phyloP scores from a whole-genome alignment of 2,888 invertebrate species.

The Achlya flavicornis region DNA sequence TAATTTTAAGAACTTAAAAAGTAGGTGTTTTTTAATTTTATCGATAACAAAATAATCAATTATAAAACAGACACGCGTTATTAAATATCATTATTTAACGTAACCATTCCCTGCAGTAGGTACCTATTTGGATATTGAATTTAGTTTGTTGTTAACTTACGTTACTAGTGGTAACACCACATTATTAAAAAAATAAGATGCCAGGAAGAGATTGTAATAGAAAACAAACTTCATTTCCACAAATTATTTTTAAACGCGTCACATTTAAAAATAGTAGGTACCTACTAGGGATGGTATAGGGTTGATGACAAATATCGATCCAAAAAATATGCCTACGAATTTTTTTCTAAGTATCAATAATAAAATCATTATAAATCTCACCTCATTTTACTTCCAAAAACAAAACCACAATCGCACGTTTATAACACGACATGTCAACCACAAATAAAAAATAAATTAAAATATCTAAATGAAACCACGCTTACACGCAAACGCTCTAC shows the following conservation, averaged over 20 bases:
- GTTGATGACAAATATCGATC: background rate
- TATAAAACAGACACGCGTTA: too few species aligned
- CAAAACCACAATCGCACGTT: slow-evolving; percentile 30
- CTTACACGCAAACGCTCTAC: slow-evolving; percentile 46
- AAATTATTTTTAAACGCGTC: too few species aligned
- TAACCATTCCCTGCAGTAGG: too few species aligned
- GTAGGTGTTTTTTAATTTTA: too few species aligned
- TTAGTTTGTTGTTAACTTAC: too few species aligned
- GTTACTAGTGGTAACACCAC: too few species aligned
- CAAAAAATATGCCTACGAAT: background rate
- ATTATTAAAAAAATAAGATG: background rate
- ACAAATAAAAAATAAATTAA: slow-evolving; percentile 24
- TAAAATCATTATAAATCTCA: slow-evolving; percentile 37
- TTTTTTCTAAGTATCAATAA: slow-evolving; percentile 16
- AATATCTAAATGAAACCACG: slow-evolving; percentile 47
- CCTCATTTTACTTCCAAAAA: slow-evolving; percentile 55
- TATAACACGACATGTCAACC: slow-evolving; percentile 36
- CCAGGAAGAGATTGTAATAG: background rate
- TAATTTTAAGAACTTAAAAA: too few species aligned
- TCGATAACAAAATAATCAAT: too few species aligned
- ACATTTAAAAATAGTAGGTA: background rate
- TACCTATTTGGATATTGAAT: too few species aligned
- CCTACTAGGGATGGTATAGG: background rate
- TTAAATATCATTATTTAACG: too few species aligned
- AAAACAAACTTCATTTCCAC: background rate